Evolutionary conservation across 2,113 vertebrate species (phyloP).

Genomic region (Corvus hawaiiensis): DNA sequence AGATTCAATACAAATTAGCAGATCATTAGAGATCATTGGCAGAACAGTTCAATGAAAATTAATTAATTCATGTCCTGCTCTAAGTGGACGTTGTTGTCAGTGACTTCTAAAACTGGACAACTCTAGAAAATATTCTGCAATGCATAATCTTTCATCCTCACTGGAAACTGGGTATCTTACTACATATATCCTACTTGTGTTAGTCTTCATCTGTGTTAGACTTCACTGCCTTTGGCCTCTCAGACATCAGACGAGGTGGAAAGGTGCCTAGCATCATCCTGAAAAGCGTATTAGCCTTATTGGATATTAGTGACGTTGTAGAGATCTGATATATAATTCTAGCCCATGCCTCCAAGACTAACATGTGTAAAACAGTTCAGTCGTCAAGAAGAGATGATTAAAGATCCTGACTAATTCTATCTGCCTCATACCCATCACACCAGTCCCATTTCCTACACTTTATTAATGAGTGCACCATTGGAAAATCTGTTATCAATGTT

Average conservation of each 20-base stretch:
- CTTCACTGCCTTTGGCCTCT: not conserved
- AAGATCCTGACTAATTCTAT: not conserved
- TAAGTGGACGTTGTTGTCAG: not conserved
- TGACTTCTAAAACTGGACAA: not conserved
- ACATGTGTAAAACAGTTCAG: not conserved
- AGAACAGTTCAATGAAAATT: not conserved
- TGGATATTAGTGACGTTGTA: not conserved
- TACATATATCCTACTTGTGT: not conserved
- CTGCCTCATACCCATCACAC: not conserved
- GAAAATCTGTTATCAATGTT: not conserved
- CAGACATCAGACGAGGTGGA: not conserved
- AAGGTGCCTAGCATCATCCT: not conserved
- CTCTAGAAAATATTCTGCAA: not conserved
- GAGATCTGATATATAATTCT: not conserved
- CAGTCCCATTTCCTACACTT: not conserved
- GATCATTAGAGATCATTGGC: not conserved
- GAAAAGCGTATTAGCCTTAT: not conserved
- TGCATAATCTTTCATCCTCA: not conserved
- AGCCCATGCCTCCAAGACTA: not conserved
- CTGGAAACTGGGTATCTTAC: not conserved
- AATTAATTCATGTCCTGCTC: not conserved
- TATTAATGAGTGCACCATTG: constrained; percentile 1
- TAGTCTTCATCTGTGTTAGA: not conserved
- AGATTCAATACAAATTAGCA: not conserved
- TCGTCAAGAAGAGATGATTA: not conserved